These are phyloP conservation scores for Drosophila lowei DNA, from an alignment of 1,140 invertebrate genomes.

Conservation along the genomic window DNA sequence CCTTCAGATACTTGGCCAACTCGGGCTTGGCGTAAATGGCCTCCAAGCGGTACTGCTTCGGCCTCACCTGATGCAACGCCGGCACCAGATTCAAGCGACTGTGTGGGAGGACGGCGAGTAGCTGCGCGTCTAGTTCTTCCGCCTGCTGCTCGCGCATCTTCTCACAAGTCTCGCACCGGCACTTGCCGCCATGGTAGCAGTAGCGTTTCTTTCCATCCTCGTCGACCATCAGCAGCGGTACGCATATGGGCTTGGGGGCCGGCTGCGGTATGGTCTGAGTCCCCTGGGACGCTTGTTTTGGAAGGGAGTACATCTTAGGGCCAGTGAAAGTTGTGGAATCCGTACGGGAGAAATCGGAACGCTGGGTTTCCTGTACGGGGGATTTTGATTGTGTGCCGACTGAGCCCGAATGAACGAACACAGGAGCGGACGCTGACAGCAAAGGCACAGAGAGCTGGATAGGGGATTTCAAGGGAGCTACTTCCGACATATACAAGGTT, in stretches of 20 bases:
- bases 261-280: constrained; percentile 57
- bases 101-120: constrained; percentile 31
- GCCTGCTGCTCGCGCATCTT: constrained; percentile 23
- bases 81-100: constrained; percentile 39
- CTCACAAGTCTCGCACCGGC: constrained; percentile 44
- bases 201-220: constrained; percentile 57
- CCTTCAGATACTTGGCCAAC: constrained; percentile 27
- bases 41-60: constrained; percentile 47
- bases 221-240: constrained; percentile 56
- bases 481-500: neutral
- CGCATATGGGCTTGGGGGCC: constrained; percentile 20
- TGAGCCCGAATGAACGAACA: no score
- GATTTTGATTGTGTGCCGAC: constrained; percentile 5
- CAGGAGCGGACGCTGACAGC: no score
- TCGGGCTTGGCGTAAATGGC: constrained; percentile 34
- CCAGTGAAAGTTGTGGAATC: neutral
- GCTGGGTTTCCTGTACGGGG: neutral
- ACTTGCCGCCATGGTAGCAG: constrained; percentile 71
- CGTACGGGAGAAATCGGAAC: constrained; percentile 7
- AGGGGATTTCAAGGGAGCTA: no score
- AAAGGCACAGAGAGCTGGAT: no score
- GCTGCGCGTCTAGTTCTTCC: constrained; percentile 45
- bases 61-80: constrained; percentile 42
- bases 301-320: constrained; percentile 45
- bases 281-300: constrained; percentile 10